phyloP scores from a whole-genome alignment of 2,113 vertebrate genomes.

The Hippoglossus stenolepis region DNA sequence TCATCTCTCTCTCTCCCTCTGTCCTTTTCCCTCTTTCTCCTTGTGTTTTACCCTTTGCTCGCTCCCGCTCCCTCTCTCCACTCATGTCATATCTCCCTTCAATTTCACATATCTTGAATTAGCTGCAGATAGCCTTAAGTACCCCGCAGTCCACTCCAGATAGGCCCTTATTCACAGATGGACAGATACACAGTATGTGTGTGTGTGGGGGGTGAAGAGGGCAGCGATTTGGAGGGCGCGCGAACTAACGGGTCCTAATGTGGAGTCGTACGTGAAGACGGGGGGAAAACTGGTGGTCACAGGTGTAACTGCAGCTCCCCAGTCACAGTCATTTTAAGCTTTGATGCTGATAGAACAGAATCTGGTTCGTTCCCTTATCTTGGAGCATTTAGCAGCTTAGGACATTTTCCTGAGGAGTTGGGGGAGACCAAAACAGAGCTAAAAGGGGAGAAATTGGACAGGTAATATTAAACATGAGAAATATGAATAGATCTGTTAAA shows the following conservation, averaged over 20 bases:
- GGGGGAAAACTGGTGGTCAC: constrained; percentile 8
- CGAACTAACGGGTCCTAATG: constrained; percentile 43
- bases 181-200: constrained; percentile 64
- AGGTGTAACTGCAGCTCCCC: too few relatives aligned
- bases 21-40: constrained; percentile 1
- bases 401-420: too few relatives aligned
- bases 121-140: constrained; percentile 81
- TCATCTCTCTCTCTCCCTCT: constrained; percentile 18
- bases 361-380: background rate
- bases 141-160: constrained; percentile 73
- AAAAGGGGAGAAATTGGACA: too few relatives aligned
- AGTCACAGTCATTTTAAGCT: too few relatives aligned
- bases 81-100: constrained; percentile 79
- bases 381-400: too few relatives aligned
- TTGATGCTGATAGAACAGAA: too few relatives aligned
- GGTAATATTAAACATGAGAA: too few relatives aligned
- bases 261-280: constrained; percentile 31
- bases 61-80: constrained; percentile 18
- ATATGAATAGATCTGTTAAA: too few relatives aligned
- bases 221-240: constrained; percentile 58
- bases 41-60: constrained; percentile 5
- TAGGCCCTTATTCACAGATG: constrained; percentile 73
- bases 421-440: too few relatives aligned
- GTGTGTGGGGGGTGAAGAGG: constrained; percentile 36
- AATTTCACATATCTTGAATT: constrained; percentile 84